phyloP scores from a whole-genome alignment of 2,888 invertebrate genomes.

The Luffia ferchaultella region DNA sequence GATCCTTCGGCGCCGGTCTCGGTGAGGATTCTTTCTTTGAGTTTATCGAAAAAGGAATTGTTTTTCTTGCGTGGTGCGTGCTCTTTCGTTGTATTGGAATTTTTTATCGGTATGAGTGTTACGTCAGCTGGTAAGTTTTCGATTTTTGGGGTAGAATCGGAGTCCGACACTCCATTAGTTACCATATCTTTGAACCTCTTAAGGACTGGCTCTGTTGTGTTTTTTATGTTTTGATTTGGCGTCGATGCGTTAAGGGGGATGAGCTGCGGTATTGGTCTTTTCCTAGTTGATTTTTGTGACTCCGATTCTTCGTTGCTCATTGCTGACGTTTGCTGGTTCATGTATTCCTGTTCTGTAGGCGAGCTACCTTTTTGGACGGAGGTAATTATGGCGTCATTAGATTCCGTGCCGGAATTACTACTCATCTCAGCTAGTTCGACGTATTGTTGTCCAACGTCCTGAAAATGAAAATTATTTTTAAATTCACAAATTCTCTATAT shows the following conservation, averaged over 20 bases:
- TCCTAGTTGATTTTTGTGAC: slow-evolving; percentile 35
- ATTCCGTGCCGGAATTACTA: slow-evolving; percentile 47
- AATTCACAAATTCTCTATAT: too few species aligned
- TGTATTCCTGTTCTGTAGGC: slow-evolving; percentile 23
- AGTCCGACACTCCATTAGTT: slow-evolving; percentile 15
- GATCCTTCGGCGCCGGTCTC: slow-evolving; percentile 72
- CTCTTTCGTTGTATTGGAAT: slow-evolving; percentile 29
- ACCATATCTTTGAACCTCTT: slow-evolving; percentile 45
- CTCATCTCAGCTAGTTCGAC: slow-evolving; percentile 39
- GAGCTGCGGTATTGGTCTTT: slow-evolving; percentile 77
- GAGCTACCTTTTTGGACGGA: slow-evolving; percentile 27
- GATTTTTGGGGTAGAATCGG: slow-evolving; percentile 19
- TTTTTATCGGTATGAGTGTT: slow-evolving; percentile 31
- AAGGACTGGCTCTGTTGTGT: slow-evolving; percentile 44
- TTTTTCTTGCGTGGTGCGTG: slow-evolving; percentile 65
- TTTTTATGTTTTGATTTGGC: slow-evolving; percentile 38
- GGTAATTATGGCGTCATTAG: slow-evolving; percentile 35
- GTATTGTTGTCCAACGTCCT: slow-evolving; percentile 51
- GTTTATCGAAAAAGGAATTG: slow-evolving; percentile 82
- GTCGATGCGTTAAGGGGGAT: slow-evolving; percentile 71
- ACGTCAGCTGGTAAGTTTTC: slow-evolving; percentile 35
- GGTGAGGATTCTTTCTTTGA: slow-evolving; percentile 77
- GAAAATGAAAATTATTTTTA: slow-evolving; percentile 26
- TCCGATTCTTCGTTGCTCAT: slow-evolving; percentile 31
- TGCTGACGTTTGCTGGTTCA: slow-evolving; percentile 27